These are phyloP conservation scores for Drosophila ustulata DNA, from an alignment of 2,888 invertebrate species.

Conservation along the genomic window DNA sequence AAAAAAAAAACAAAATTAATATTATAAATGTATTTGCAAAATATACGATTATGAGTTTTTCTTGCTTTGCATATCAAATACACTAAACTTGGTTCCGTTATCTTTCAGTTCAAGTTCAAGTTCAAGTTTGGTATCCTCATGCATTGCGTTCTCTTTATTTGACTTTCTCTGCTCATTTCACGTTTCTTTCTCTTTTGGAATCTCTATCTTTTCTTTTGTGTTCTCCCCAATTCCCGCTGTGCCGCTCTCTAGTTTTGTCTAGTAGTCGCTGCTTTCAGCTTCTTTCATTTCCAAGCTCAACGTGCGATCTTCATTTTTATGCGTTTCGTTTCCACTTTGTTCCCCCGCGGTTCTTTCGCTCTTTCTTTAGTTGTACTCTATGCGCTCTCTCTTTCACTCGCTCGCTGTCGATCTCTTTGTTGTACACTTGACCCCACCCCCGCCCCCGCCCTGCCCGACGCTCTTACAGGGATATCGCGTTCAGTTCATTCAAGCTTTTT, in stretches of 20 bases:
- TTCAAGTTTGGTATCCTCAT: slow-evolving; percentile 18
- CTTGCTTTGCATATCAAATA: slow-evolving; percentile 68
- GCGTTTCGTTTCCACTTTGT: slow-evolving; percentile 1
- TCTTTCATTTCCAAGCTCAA: slow-evolving; percentile 9
- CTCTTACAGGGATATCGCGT: slow-evolving; percentile 28
- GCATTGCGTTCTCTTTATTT: slow-evolving; percentile 9
- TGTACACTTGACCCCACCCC: slow-evolving; percentile 22
- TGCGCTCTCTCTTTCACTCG: slow-evolving; percentile 19
- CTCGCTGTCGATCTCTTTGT: slow-evolving; percentile 23
- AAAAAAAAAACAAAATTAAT: slow-evolving; percentile 70
- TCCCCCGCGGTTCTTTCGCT: slow-evolving; percentile 3
- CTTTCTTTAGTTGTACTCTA: slow-evolving; percentile 16
- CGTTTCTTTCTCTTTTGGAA: background rate
- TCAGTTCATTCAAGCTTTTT: slow-evolving; percentile 32
- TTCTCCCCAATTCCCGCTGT: slow-evolving; percentile 4
- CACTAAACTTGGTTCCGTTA: slow-evolving; percentile 62
- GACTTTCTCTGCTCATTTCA: background rate
- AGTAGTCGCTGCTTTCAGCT: slow-evolving; percentile 30
- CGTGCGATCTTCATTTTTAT: background rate
- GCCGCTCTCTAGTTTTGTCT: slow-evolving; percentile 41
- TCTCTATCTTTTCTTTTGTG: background rate
- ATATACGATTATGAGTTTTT: slow-evolving; percentile 83
- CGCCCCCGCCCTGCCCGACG: background rate
- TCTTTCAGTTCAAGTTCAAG: slow-evolving; percentile 43
- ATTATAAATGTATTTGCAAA: slow-evolving; percentile 84